Conservation (phyloP, 2,888 invertebrate genomes). For the Reticulitermes lucifugus region DNA sequence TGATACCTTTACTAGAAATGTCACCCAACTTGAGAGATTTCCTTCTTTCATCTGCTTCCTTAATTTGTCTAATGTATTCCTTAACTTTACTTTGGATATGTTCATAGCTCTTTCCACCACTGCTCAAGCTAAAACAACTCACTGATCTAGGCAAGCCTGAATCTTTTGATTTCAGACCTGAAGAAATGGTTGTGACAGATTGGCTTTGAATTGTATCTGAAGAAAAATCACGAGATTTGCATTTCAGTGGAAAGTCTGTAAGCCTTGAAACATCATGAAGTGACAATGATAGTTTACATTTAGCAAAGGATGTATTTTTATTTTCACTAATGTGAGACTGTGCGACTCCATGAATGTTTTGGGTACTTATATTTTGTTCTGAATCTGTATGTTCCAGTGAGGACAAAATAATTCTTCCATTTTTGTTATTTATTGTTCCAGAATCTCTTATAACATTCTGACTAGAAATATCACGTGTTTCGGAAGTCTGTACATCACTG, state of each 20-base stretch:
- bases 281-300: conserved; percentile 53
- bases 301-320: background rate
- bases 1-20: too few relatives aligned
- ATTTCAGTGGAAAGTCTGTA: conserved; percentile 48
- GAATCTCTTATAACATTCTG: background rate
- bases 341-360: too few relatives aligned
- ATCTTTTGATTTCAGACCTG: conserved; percentile 55
- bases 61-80: conserved; percentile 56
- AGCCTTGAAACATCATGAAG: conserved; percentile 55
- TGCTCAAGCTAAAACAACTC: conserved; percentile 55
- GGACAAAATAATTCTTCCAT: background rate
- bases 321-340: background rate
- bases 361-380: background rate
- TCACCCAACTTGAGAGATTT: background rate
- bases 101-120: conserved; percentile 54
- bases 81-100: conserved; percentile 58
- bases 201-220: conserved; percentile 43
- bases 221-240: conserved; percentile 36
- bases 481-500: background rate
- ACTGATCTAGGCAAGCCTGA: conserved; percentile 56
- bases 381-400: background rate
- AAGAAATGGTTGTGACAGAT: conserved; percentile 47
- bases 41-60: conserved; percentile 50
- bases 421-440: background rate
- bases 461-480: background rate